Evolutionary conservation across 2,113 vertebrate species (phyloP), one percentile per base, ranked within the genome.

Genomic region (Corythoichthys haematopterus): DNA sequence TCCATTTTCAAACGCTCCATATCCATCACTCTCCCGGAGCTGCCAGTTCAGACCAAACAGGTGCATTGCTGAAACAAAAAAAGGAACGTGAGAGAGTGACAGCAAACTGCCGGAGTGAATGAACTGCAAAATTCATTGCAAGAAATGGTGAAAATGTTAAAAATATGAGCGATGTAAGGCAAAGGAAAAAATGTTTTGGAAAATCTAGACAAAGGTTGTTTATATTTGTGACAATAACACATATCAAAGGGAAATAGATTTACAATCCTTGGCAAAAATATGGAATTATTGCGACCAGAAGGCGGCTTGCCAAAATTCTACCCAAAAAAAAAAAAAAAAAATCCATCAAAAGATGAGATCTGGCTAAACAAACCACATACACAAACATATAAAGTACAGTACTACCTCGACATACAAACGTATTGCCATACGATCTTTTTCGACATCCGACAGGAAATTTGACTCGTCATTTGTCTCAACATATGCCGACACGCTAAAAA

Each of bases 41-140:
- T 99, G 97, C 97, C 97, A 99, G 91, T 99, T 98, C 76, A 99
- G 92, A 79, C 97, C 96, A 87, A 99, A 95, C 35, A 99, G 93
- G 90, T 98, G 95, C 96, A 99, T 98, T 65, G 95, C 97, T 99
- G 64, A 6, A 48, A 37, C 61, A n/a, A 47, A 33, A 48, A 46
- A 11, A 47, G 15, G 63, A 36, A 36, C 48, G 14, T 10, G 52
- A 11, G 35, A 37, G 6, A 33, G 53, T 46, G 38, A 20, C 50
- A 16, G 58, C 16, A 28, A 55, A 53, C 3, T 13, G n/a, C 33
- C 20, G 68, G 4, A 72, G 2, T 15, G 50, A 69, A 51, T 61
- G 8, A 56, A 50, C 66, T 28, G 36, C 11, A 20, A 45, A 62
- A 75, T 37, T 37, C 51, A 65, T 36, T 33, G 12, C 28, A 71